Conservation (phyloP, 2,888 invertebrate species). For the Meganola albula region DNA sequence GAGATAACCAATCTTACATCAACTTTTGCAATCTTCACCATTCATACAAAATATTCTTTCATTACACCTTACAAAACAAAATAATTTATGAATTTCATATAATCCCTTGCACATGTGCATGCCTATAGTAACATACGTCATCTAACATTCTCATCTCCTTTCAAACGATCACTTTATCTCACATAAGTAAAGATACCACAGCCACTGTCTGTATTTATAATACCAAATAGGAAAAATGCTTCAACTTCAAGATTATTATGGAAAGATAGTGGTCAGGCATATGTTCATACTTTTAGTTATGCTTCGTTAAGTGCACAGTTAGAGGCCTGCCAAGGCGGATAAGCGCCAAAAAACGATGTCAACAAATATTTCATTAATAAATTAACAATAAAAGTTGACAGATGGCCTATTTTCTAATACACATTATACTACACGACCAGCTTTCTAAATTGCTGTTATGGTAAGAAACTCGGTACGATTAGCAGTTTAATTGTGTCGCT, state of each 20-base stretch:
- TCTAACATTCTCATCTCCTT: slow-evolving; percentile 53
- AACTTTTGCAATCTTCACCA: slow-evolving; percentile 41
- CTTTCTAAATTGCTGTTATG: slow-evolving; percentile 25
- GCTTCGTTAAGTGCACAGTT: slow-evolving; percentile 64
- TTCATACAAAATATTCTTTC: slow-evolving; percentile 45
- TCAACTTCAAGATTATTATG: slow-evolving; percentile 63
- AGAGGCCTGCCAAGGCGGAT: slow-evolving; percentile 22
- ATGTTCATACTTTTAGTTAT: slow-evolving; percentile 49
- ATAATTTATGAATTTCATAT: slow-evolving; percentile 75
- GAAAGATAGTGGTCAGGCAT: slow-evolving; percentile 70
- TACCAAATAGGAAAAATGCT: slow-evolving; percentile 77
- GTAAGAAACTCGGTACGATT: slow-evolving; percentile 19
- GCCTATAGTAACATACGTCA: slow-evolving; percentile 73
- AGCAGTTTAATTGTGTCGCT: slow-evolving; percentile 19
- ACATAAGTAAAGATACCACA: slow-evolving; percentile 77
- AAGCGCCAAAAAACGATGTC: too few species aligned
- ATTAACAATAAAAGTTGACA: too few species aligned
- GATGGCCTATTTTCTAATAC: too few species aligned
- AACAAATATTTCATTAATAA: too few species aligned
- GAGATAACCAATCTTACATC: slow-evolving; percentile 46
- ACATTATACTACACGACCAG: too few species aligned
- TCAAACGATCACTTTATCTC: slow-evolving; percentile 61
- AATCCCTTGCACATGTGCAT: slow-evolving; percentile 77
- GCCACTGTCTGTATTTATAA: slow-evolving; percentile 78
- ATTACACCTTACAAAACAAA: slow-evolving; percentile 66